These are phyloP conservation scores for Calephelis virginiensis DNA, from an alignment of 1,140 invertebrate genomes.

Conservation along the genomic window DNA sequence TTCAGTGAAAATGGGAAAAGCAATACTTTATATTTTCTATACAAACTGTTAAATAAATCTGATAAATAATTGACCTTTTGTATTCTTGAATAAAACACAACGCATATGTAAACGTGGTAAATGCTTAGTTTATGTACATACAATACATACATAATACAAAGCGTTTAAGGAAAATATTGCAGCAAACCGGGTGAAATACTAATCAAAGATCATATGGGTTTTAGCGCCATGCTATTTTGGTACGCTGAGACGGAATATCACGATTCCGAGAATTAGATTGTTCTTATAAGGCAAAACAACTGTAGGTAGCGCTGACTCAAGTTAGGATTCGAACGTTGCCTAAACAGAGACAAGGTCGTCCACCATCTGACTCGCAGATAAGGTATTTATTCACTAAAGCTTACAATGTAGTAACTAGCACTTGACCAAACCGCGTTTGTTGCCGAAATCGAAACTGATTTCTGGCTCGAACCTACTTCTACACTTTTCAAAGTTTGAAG, in stretches of 20 bases:
- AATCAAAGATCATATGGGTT: not conserved
- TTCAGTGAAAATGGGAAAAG: too few relatives aligned
- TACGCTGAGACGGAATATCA: slow-evolving; percentile 14
- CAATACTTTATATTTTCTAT: too few relatives aligned
- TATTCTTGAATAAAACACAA: too few relatives aligned
- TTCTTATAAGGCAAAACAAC: slow-evolving; percentile 9
- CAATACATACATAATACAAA: too few relatives aligned
- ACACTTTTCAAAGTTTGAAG: too few relatives aligned
- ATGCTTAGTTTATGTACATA: too few relatives aligned
- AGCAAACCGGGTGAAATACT: not conserved
- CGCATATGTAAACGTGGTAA: too few relatives aligned
- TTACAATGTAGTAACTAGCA: not conserved
- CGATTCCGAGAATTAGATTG: slow-evolving; percentile 4
- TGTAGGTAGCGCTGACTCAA: slow-evolving; percentile 26
- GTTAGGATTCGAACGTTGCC: slow-evolving; percentile 25
- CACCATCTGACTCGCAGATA: slow-evolving; percentile 25
- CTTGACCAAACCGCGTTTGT: too few relatives aligned
- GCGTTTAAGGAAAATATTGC: not conserved
- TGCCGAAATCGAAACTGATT: not conserved
- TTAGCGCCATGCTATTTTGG: slow-evolving; percentile 15
- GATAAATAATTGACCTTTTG: too few relatives aligned
- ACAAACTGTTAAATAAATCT: too few relatives aligned
- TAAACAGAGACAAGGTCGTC: slow-evolving; percentile 32
- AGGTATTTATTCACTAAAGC: slow-evolving; percentile 10
- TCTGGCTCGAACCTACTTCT: too few relatives aligned